These are phyloP conservation scores for Microctonus aethiopoides DNA, from an alignment of 2,888 invertebrate species.

Conservation along the genomic window DNA sequence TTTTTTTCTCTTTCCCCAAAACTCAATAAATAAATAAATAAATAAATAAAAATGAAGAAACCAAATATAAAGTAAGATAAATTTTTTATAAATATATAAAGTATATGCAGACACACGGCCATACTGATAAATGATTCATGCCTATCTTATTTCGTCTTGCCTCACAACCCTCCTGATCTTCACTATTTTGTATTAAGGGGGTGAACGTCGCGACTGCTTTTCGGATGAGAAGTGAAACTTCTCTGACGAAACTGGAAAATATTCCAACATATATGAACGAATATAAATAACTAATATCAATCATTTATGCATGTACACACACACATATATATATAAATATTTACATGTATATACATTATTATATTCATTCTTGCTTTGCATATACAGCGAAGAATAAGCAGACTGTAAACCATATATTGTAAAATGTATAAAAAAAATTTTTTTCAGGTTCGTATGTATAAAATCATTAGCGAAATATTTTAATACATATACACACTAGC, in stretches of 20 bases:
- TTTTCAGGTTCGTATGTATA: background rate
- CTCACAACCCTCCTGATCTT: constrained; percentile 6
- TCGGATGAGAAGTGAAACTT: constrained; percentile 19
- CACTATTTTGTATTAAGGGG: background rate
- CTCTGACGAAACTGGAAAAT: constrained; percentile 39
- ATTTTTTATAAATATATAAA: constrained; percentile 20
- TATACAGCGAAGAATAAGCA: background rate
- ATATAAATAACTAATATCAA: constrained; percentile 56
- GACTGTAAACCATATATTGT: background rate
- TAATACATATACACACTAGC: too few species aligned
- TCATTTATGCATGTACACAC: constrained; percentile 44
- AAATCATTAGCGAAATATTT: background rate
- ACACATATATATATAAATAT: constrained; percentile 47
- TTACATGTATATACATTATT: constrained; percentile 40
- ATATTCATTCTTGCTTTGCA: constrained; percentile 46
- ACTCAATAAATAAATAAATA: too few species aligned
- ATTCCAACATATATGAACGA: constrained; percentile 47
- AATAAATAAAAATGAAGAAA: too few species aligned
- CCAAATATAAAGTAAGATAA: constrained; percentile 6
- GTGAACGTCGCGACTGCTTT: constrained; percentile 26
- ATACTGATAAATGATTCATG: constrained; percentile 65
- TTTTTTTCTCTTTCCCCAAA: background rate
- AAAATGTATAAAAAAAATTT: background rate
- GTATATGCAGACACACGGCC: constrained; percentile 49
- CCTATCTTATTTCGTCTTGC: constrained; percentile 48